Base-by-base conservation (phyloP, 1,140 invertebrate species). In the Orchestia grillus region DNA sequence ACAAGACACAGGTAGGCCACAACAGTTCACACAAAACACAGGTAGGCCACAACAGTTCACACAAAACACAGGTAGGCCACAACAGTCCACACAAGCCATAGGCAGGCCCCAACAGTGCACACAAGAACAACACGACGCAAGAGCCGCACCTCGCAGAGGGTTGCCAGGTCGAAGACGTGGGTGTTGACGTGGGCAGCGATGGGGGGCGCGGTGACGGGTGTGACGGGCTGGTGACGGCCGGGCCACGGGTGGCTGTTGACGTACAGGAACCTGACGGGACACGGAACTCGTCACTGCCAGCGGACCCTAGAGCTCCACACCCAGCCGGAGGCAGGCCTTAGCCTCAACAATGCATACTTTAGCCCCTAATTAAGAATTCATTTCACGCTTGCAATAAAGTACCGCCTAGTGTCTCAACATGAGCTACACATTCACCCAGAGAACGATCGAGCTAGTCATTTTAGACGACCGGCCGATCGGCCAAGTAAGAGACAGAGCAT, bases 161-260 rank as follows among this genome's bases (percentile, higher is more conserved):
- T 94, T 19, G 92, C 43, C 8, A 94, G 92, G 47, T 94, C 92
- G 40, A 94, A 94, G 92, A 94, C 92, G 92, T 94, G 92, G 43
- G 92, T 94, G 92, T 94, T 94, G 92, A 94, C 28, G 43, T 94
- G 92, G 3, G 43, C 8, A 16, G 43, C 92, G 19, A 94, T 94
- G 92, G 92, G 44, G 40, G 92, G 44, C 3, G 92, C 92, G 92
- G 8, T 94, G 8, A 44, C 43, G 44, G 92, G 43, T 4, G 92
- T 45, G 88, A 90, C 28, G 0, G 92, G 92, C 43, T 40, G 43
- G 44, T 94, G 40, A 0, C 11, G 8, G 43, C 41, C 47, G 43
- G 92, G 92, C 92, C 92, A 94, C 4, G 92, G 92, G 44, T 94
- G 92, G 44, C 92, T 94, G 44, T 94, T 45, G 6, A 94, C 92